Evolutionary conservation across 2,888 invertebrate genomes (phyloP), one percentile per base, ranked within the genome.

Genomic region (Protonemura montana): DNA sequence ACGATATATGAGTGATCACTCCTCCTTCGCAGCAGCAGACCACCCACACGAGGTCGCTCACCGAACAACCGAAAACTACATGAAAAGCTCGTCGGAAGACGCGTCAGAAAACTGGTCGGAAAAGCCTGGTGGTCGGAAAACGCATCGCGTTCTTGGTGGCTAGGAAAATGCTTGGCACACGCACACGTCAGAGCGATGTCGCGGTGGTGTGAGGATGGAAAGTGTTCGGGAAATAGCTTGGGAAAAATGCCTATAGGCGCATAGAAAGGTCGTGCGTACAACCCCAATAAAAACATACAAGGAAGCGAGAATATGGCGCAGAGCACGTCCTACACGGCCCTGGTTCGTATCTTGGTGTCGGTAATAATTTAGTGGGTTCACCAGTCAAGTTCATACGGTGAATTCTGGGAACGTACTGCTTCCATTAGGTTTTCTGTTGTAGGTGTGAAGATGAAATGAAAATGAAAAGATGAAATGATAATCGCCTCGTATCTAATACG

Each of bases 311-410:
- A 7, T 21, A 59, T 59, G 35, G 35, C 3, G 35, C n/a, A n/a
- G 35, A 35, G 35, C 35, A 35, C 35, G 35, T 35, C 35, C 35
- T 6, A 35, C 59, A 21, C 21, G 59, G 59, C 13, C 21, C 13
- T 21, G 16, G 59, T 59, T 59, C 59, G 59, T 59, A 59, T 59
- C 59, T 59, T 59, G 16, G 59, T 59, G 59, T 59, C 21, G 59
- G 59, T 59, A 59, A 59, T 59, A 59, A 59, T 59, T 59, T 21
- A 59, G 59, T 59, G 59, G 59, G 59, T 59, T 59, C n/a, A n/a
- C n/a, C n/a, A n/a, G n/a, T n/a, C 59, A 21, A 59, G 59, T 59
- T 21, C 59, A 59, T 13, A 59, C 21, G 16, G 16, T 13, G 16
- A 59, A 10, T 59, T 59, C 59, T 13, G 2, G 59, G 59, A 59